Evolutionary conservation across 2,888 invertebrate species (phyloP), one percentile per base, ranked within the genome.

Genomic region (Silvanus unidentatus): DNA sequence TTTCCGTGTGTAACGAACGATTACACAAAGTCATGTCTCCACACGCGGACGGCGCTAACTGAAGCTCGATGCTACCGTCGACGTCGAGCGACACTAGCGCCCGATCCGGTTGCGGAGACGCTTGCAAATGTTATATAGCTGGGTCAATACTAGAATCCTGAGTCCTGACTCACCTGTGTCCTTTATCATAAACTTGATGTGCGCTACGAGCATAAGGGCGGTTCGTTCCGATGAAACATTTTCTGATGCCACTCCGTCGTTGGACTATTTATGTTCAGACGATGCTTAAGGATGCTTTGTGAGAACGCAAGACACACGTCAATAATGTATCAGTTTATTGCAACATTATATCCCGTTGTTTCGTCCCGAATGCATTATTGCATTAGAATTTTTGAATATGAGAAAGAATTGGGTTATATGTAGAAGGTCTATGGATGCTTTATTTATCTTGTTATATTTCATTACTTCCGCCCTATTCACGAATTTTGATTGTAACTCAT

Each of bases 51-150:
- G 65, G 64, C 67, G 68, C 67, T 66, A 62, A 70, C 70, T 70
- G 66, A 64, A 64, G 66, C 64, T 61, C 60, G 66, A 64, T 67
- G 68, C 59, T 61, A 55, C n/a, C n/a, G 55, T 49, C 53, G 60
- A 59, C 68, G 67, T 60, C 62, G 60, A 58, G 65, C 69, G 70
- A 68, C 66, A 64, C 60, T 63, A 66, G 69, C 69, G 69, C 69
- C 68, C 63, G 63, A 58, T 53, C 64, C 60, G 53, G 60, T 55
- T 60, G 64, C 68, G 70, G 68, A 61, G 67, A 68, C 66, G 68
- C 66, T 59, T 52, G 55, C 63, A 68, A 69, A 65, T 67, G 68
- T 58, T 58, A 59, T 32, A 32, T 32, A 32, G 32, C 60, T 64
- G 65, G 70, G 70, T 70, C 70, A 68, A 70, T 70, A 70, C 68